Evolutionary conservation across 23 tunicate genomes (phyloP).

Genomic region (Pegea sp.): DNA sequence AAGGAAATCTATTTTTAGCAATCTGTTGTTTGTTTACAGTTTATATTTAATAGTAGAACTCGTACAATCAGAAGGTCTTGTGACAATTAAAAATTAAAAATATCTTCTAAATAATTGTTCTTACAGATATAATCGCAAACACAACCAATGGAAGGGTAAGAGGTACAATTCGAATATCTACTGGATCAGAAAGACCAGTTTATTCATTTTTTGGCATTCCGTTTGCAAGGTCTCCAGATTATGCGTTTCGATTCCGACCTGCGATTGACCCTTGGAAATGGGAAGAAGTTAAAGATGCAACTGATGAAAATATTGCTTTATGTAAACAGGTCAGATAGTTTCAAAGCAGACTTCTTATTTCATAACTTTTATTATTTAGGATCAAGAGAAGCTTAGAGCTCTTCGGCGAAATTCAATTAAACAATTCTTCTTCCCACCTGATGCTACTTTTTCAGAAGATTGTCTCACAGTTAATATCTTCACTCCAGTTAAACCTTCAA

Average conservation of each 20-base stretch:
- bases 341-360: too few relatives aligned
- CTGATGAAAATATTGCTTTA: conserved; percentile 41
- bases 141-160: conserved; percentile 43
- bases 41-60: too few relatives aligned
- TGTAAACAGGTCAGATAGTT: conserved; percentile 56
- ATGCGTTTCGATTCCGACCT: conserved; percentile 54
- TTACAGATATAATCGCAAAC: too few relatives aligned
- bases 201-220: conserved; percentile 75
- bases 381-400: conserved; percentile 6
- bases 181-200: conserved; percentile 35
- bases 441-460: conserved; percentile 35
- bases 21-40: too few relatives aligned
- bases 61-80: too few relatives aligned
- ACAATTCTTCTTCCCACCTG: conserved; percentile 9
- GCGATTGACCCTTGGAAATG: conserved; percentile 81
- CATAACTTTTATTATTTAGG: conserved; percentile 10
- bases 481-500: conserved; percentile 28
- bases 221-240: conserved; percentile 68
- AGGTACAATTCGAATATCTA: conserved; percentile 42
- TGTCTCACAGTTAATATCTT: conserved; percentile 57
- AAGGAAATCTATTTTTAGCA: too few relatives aligned
- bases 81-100: too few relatives aligned
- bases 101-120: too few relatives aligned
- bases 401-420: conserved; percentile 16
- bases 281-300: conserved; percentile 32